Evolutionary conservation across 2,888 invertebrate species (phyloP).

Genomic region (Drosophila prostipennis): DNA sequence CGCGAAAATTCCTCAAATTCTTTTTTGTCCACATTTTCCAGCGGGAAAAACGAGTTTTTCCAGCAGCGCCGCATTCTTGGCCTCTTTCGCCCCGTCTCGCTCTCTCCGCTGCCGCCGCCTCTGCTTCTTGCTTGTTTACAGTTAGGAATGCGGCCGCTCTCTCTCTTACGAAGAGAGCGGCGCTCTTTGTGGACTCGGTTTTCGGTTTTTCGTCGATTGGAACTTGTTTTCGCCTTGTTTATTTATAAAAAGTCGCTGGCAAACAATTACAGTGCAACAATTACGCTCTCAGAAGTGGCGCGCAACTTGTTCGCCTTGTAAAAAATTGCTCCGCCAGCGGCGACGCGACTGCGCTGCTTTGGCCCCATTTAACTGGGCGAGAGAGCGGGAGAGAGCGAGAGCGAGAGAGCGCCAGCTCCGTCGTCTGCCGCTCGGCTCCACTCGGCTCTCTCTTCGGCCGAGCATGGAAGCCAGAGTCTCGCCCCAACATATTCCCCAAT

Average conservation of each 20-base stretch:
- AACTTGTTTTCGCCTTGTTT: conserved; percentile 22
- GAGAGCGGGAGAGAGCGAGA: background rate
- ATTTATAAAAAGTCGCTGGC: conserved; percentile 30
- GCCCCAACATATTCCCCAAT: background rate
- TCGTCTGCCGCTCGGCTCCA: conserved; percentile 20
- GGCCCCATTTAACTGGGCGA: conserved; percentile 64
- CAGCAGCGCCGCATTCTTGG: conserved; percentile 64
- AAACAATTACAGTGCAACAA: conserved; percentile 44
- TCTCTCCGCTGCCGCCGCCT: conserved; percentile 3
- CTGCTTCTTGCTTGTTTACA: conserved; percentile 73
- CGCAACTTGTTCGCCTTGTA: conserved; percentile 78
- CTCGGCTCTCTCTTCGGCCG: conserved; percentile 8
- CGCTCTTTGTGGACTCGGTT: conserved; percentile 18
- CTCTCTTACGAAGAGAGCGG: conserved; percentile 63
- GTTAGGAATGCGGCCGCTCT: conserved; percentile 74
- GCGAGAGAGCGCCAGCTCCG: background rate
- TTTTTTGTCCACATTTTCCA: conserved; percentile 73
- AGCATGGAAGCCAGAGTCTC: background rate
- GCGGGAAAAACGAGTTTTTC: conserved; percentile 78
- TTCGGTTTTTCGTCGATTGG: conserved; percentile 1
- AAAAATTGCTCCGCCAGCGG: conserved; percentile 57
- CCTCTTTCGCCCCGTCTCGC: background rate
- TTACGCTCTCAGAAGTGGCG: conserved; percentile 47
- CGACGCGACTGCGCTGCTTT: conserved; percentile 72
- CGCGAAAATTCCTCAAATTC: conserved; percentile 74